A percentile compares a stretch with the other conserved stretches of the same genome.
These are phyloP conservation scores for Gasterosteus aculeatus DNA, from an alignment of 2,113 vertebrate genomes.

Conservation along the genomic window DNA sequence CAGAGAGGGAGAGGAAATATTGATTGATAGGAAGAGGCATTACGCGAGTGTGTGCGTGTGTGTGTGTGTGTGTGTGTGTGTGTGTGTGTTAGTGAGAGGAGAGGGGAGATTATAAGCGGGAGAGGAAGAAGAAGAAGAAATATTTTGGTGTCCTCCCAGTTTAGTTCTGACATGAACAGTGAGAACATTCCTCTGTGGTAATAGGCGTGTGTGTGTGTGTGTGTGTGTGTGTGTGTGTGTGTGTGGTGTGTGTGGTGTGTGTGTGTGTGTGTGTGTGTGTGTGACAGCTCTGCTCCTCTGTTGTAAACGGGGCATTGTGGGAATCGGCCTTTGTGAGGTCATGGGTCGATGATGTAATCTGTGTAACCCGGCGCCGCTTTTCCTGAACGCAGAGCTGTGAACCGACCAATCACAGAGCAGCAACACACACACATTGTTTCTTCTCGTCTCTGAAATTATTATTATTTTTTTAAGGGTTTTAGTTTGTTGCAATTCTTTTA, in stretches of 20 bases:
- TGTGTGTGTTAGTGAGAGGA: not conserved
- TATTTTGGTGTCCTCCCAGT: conserved; percentile 12
- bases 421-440: conserved; percentile 9
- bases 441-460: too few relatives aligned
- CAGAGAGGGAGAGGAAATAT: conserved; percentile 51
- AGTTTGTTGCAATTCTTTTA: too few relatives aligned
- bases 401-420: conserved; percentile 38
- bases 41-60: conserved; percentile 29
- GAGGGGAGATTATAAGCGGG: conserved; percentile 13
- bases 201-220: conserved; percentile 28
- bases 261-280: conserved; percentile 29
- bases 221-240: conserved; percentile 21
- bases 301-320: conserved; percentile 66
- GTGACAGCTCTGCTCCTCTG: conserved; percentile 2
- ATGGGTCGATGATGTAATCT: conserved; percentile 77
- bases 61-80: conserved; percentile 17
- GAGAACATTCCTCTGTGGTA: conserved; percentile 45
- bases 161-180: conserved; percentile 47
- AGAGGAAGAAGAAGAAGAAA: conserved; percentile 11
- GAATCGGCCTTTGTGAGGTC: conserved; percentile 70
- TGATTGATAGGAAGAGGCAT: conserved; percentile 59
- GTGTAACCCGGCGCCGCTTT: conserved; percentile 66
- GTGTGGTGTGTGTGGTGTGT: conserved; percentile 21
- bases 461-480: too few relatives aligned
- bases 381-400: conserved; percentile 71